These are phyloP conservation scores for Chaenogobius annularis DNA, from an alignment of 2,113 vertebrate genomes.

Conservation along the genomic window DNA sequence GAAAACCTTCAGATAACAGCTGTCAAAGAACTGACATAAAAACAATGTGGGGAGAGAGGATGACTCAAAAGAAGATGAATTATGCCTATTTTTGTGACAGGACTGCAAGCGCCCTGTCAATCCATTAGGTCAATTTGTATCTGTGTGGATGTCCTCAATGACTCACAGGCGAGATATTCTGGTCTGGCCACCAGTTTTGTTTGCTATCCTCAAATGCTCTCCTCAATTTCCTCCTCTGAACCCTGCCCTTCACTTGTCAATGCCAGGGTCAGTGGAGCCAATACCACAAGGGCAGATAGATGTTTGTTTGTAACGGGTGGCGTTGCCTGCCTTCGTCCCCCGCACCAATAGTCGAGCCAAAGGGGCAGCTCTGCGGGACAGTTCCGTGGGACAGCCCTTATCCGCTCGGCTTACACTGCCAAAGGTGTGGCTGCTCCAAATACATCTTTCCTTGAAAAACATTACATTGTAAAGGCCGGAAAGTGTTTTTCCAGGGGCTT, in stretches of 20 bases:
- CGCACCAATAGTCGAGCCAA: slow-evolving; percentile 61
- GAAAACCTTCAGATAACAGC: background rate
- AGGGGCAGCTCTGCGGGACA: slow-evolving; percentile 42
- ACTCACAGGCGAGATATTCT: slow-evolving; percentile 60
- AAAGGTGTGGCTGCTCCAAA: slow-evolving; percentile 59
- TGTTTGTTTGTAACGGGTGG: slow-evolving; percentile 56
- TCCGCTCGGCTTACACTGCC: slow-evolving; percentile 44
- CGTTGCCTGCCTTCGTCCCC: slow-evolving; percentile 57
- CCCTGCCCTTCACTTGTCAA: slow-evolving; percentile 49
- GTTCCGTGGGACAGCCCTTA: slow-evolving; percentile 38
- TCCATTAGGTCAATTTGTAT: slow-evolving; percentile 39
- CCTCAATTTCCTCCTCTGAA: slow-evolving; percentile 38
- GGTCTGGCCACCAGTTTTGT: slow-evolving; percentile 37
- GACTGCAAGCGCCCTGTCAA: slow-evolving; percentile 40
- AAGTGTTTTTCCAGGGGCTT: slow-evolving; percentile 21
- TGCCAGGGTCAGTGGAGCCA: slow-evolving; percentile 54
- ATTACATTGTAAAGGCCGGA: slow-evolving; percentile 32
- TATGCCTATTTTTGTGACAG: slow-evolving; percentile 53
- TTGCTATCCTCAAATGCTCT: slow-evolving; percentile 46
- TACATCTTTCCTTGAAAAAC: slow-evolving; percentile 35
- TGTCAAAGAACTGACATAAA: slow-evolving; percentile 7
- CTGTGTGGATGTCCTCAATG: slow-evolving; percentile 43
- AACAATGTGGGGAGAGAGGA: slow-evolving; percentile 6
- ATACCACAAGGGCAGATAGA: slow-evolving; percentile 68
- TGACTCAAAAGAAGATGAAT: slow-evolving; percentile 51